Conservation (phyloP, 2,797 vertebrate species). For the Sebastiscus albofasciatus region DNA sequence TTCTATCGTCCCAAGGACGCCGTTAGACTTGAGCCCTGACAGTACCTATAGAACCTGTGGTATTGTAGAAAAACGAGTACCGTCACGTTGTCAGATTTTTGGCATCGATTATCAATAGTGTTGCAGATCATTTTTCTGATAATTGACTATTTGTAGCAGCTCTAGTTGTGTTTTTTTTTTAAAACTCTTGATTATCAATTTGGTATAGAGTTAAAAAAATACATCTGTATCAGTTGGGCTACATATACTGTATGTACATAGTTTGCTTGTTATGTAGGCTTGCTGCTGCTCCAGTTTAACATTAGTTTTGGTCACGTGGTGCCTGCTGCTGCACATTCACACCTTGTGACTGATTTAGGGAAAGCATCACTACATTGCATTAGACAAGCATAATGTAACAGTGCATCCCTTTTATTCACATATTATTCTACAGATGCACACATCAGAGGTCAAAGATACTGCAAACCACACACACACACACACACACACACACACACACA, state of each 20-base stretch:
- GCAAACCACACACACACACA: neutral
- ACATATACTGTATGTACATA: neutral
- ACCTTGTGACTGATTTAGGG: neutral
- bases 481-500: constrained; percentile 1
- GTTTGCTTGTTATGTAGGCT: neutral
- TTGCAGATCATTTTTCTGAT: too few relatives aligned
- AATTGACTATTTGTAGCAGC: too few relatives aligned
- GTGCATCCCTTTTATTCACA: neutral
- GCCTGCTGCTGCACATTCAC: neutral
- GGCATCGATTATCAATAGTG: too few relatives aligned
- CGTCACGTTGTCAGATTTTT: too few relatives aligned
- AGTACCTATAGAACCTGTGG: too few relatives aligned
- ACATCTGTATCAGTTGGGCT: neutral
- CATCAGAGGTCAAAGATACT: constrained; percentile 19
- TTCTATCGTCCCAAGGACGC: too few relatives aligned
- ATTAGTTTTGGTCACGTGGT: neutral
- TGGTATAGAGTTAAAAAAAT: neutral
- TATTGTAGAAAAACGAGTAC: too few relatives aligned
- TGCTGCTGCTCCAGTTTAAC: neutral
- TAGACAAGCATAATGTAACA: neutral
- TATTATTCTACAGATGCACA: constrained; percentile 16
- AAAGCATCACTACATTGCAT: neutral
- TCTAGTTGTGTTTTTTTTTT: too few relatives aligned
- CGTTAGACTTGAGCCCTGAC: too few relatives aligned
- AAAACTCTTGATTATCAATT: neutral